These are phyloP conservation scores for Sula dactylatra DNA, from an alignment of 2,113 vertebrate genomes.

Conservation along the genomic window DNA sequence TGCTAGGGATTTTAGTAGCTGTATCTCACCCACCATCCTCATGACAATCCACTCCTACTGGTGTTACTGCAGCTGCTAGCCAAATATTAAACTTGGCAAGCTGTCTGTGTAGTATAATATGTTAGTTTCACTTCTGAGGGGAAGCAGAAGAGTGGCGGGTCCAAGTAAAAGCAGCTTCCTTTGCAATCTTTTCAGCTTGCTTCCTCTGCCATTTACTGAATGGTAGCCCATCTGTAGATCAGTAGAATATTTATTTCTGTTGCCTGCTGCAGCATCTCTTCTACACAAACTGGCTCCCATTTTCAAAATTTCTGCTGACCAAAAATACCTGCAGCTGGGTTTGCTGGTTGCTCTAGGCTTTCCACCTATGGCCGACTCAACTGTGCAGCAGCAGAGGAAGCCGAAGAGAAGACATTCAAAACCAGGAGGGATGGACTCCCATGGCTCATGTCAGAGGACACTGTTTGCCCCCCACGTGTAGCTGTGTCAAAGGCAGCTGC, in stretches of 20 bases:
- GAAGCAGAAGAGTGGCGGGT: background rate
- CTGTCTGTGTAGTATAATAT: background rate
- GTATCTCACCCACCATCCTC: background rate
- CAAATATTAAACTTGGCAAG: background rate
- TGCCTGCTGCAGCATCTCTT: background rate
- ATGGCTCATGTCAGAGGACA: background rate
- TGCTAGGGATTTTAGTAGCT: background rate
- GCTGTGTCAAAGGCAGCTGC: background rate
- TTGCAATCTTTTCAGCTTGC: background rate
- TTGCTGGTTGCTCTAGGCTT: background rate
- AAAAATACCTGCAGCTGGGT: background rate
- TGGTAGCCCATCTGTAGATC: accelerated
- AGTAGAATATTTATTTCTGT: background rate
- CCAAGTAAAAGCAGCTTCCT: background rate
- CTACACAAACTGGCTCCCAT: background rate
- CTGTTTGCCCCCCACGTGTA: background rate
- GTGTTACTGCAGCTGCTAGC: background rate
- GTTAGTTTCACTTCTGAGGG: background rate
- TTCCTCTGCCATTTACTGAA: background rate
- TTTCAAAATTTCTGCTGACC: background rate
- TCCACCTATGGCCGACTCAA: background rate
- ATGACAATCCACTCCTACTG: background rate
- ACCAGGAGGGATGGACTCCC: background rate
- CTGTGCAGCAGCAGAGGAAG: background rate
- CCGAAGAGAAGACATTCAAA: background rate